Evolutionary conservation across 2,888 invertebrate species (phyloP), one percentile per base, ranked within the genome.

Genomic region (Chrysotoxum bicinctum): DNA sequence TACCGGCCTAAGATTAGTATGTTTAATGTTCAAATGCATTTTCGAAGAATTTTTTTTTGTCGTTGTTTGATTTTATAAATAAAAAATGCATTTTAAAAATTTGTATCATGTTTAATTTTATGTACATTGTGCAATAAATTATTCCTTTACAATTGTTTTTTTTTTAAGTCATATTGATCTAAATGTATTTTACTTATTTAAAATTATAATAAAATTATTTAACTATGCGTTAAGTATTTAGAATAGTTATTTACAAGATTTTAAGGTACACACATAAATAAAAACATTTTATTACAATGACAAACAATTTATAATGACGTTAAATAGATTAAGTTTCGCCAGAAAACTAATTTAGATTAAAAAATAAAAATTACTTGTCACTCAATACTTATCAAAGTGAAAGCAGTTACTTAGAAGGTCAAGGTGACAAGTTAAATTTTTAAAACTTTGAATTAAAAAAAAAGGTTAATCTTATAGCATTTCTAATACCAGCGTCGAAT

Each of bases 101-200:
- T 21, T 77, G 60, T 69, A 52, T 60, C 32, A 43, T 77, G 16
- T 60, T 62, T 77, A 21, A 21, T 60, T 62, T 35, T 32, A 76
- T 50, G 40, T 76, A 76, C 76, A 76, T 69, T 60, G 69, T 76
- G 76, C 62, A 78, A 78, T 72, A 78, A 78, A 78, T 78, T 70
- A 78, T 37, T 26, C 45, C 43, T 70, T 54, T 70, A 70, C 52
- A 62, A 70, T 70, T 37, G n/a, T 70, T 52, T 60, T 69, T 50
- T 1, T 21, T 64, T 19, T 3, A 19, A 30, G 12, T 30, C 8
- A 26, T 62, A n/a, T 40, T 62, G 1, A 5, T 26, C 23, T 60
- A 32, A 32, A 16, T 37, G 40, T 9, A 40, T 48, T 48, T 48
- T 45, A 30, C 58, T 60, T 79, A 73, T n/a, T n/a, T n/a, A n/a